Base-by-base conservation (phyloP, 2,888 invertebrate species). In the Linnaemya tessellans region DNA sequence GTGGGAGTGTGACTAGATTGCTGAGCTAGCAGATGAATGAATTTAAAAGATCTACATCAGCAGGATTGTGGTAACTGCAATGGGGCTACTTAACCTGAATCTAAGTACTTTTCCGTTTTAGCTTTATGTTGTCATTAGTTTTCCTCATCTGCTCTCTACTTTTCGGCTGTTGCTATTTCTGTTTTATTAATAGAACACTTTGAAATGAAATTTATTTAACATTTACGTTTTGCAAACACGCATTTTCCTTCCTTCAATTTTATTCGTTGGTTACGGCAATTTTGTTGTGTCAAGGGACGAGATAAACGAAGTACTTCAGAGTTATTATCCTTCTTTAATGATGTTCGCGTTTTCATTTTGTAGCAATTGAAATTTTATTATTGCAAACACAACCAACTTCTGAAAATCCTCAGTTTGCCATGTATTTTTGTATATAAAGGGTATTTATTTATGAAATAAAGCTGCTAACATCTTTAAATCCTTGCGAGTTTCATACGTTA, bases 171-270 rank as follows among this genome's bases (percentile, higher is more conserved):
- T 38, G 15, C 25, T 38, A 9, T 67, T 60, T 22, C 11, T 20
- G 0, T 18, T 71, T 81, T 41, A 13, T 35, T 54, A 38, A 15
- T 71, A 41, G 20, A 70, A 41, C 58, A 70, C 30, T 82, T 49
- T 49, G 38, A 10, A 56, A 20, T 20, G 22, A 35, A 73, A 56
- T 70, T 80, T 46, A 38, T 73, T 73, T 78, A 43, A 58, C 58
- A 65, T 68, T 75, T 70, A 64, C 68, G 56, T 38, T 74, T 79
- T 67, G 62, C 46, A 80, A 79, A 70, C 74, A 80, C 84, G 84
- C 73, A 79, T 25, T 68, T 68, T 67, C 49, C 58, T 65, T 71
- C 43, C 54, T 64, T 54, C 71, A 38, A 56, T 49, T 25, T 65
- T 38, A 41, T 67, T 49, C 67, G 25, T 51, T 22, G 35, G 13